These are phyloP conservation scores for Aphelocoma californica DNA, from an alignment of 2,797 vertebrate genomes.

Conservation along the genomic window DNA sequence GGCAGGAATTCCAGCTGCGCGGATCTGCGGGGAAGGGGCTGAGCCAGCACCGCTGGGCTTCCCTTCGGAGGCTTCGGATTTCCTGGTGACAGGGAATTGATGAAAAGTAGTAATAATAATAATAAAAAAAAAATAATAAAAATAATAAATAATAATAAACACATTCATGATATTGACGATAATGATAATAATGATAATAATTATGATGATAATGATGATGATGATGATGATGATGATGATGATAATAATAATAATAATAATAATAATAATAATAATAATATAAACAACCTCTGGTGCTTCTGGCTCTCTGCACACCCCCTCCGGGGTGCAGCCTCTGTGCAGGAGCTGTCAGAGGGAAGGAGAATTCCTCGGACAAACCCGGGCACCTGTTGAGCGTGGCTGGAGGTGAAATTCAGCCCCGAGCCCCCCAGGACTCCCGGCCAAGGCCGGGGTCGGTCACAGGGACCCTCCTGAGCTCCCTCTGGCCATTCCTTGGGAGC, in stretches of 20 bases:
- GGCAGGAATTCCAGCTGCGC: fast-evolving
- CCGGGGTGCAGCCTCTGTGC: not conserved
- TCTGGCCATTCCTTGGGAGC: not conserved
- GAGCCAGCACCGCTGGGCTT: not conserved
- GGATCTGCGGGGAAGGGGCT: not conserved
- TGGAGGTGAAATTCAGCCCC: not conserved
- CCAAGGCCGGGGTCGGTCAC: fast-evolving
- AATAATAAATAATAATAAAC: too few species aligned
- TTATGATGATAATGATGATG: too few species aligned
- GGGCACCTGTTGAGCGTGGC: fast-evolving
- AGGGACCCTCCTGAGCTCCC: fast-evolving
- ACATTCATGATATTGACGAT: too few species aligned
- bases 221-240: too few species aligned
- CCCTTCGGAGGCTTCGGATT: not conserved
- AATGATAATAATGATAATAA: too few species aligned
- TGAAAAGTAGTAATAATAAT: not conserved
- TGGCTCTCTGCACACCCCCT: not conserved
- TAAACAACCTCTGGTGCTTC: not conserved
- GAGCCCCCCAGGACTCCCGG: not conserved
- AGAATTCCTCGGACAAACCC: not conserved
- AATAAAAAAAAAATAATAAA: too few species aligned
- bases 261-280: not conserved
- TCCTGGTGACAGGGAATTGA: not conserved
- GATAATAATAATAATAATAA: too few species aligned
- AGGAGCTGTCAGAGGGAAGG: not conserved